Evolutionary conservation across 2,797 vertebrate species (phyloP), one percentile per base, ranked within the genome.

Genomic region (Halcyon leucocephala): DNA sequence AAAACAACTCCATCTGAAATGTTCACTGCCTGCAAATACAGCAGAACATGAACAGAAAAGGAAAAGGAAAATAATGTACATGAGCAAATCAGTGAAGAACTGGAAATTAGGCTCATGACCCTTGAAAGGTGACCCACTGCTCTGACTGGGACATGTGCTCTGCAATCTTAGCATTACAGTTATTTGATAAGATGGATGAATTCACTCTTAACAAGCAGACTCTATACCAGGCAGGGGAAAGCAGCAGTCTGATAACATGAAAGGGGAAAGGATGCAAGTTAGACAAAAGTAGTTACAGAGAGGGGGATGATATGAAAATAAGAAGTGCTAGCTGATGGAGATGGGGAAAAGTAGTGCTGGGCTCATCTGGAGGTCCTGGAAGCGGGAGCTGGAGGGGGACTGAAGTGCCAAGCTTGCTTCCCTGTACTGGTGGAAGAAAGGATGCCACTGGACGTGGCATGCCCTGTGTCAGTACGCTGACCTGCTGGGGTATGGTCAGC

Each of bases 401-500:
- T 22, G 31, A 13, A 24, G 52, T 2, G 14, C 0, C 0, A 22
- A 66, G 25, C 2, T 24, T 37, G 29, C 17, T 37, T 62, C 25
- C 10, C 26, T 77, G 58, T 39, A 14, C 39, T 48, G 35, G 14
- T 62, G 42, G 61, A 51, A 74, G 33, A 62, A 62, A n/a, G 1
- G 1, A 13, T 19, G 48, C 12, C 33, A 7, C n/a, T 26, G 14
- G 3, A 6, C 7, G 1, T 1, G 28, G 66, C n/a, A 28, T 14
- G 29, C 5, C 17, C 12, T 0, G 0, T 26, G 61, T 3, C 61
- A 65, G 35, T 8, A 7, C 0, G 9, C 28, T 51, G 57, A 21
- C 39, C 51, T 22, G 24, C 28, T 5, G 10, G 33, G 33, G 1
- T 37, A 31, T 4, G 28, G 57, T 42, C 93, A 65, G 33, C 26